Conservation (phyloP, 2,888 invertebrate species). For the Epistrophe eligans region DNA sequence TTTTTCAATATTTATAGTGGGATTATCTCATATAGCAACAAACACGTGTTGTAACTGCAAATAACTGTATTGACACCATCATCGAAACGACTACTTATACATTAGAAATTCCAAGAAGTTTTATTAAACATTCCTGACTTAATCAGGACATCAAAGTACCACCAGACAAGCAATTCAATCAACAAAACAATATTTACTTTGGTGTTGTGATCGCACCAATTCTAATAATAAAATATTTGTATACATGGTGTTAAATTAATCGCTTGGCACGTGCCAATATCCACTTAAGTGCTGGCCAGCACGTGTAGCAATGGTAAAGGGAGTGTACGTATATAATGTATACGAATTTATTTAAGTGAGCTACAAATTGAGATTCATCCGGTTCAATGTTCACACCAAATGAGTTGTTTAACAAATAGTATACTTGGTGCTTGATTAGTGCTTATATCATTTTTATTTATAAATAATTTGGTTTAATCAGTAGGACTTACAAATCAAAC, state of each 20-base stretch:
- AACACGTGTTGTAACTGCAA: constrained; percentile 47
- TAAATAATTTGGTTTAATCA: not conserved
- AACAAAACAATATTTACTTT: constrained; percentile 74
- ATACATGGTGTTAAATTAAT: constrained; percentile 76
- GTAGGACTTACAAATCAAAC: too few relatives aligned
- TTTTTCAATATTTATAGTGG: constrained; percentile 10
- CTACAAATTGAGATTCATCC: constrained; percentile 38
- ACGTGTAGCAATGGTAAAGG: constrained; percentile 55
- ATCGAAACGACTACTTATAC: constrained; percentile 21
- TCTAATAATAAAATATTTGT: constrained; percentile 75
- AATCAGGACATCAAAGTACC: constrained; percentile 74
- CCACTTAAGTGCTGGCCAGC: constrained; percentile 67
- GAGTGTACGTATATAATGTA: constrained; percentile 1
- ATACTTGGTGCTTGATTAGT: not conserved
- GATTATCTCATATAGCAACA: constrained; percentile 9
- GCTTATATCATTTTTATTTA: not conserved
- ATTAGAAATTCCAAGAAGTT: constrained; percentile 34
- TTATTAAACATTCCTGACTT: constrained; percentile 75
- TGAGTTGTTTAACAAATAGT: constrained; percentile 21
- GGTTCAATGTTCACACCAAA: constrained; percentile 25
- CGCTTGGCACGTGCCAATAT: constrained; percentile 70
- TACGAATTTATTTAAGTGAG: constrained; percentile 3
- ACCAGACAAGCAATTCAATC: constrained; percentile 73
- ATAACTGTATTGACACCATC: constrained; percentile 57
- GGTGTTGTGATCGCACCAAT: constrained; percentile 75